Conservation (phyloP, 2,113 vertebrate species). For the Scolopax mira region DNA sequence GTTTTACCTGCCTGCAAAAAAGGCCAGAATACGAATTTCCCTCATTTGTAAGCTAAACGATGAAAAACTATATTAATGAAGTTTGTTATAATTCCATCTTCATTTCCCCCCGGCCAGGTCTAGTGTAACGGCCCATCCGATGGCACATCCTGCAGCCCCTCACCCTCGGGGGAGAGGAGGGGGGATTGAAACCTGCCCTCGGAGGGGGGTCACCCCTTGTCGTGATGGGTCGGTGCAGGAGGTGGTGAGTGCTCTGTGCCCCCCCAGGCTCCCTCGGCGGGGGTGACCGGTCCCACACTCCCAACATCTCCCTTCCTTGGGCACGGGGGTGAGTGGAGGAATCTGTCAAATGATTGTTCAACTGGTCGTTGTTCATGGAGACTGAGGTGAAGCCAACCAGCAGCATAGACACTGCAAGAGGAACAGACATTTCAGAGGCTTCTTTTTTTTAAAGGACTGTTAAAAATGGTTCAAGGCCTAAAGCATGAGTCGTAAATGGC, state of each 20-base stretch:
- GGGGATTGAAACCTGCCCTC: neutral
- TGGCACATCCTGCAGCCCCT: neutral
- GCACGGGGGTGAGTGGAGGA: neutral
- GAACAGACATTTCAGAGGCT: constrained; percentile 57
- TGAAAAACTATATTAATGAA: neutral
- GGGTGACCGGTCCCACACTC: neutral
- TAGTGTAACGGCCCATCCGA: neutral
- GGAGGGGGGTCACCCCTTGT: neutral
- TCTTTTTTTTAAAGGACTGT: constrained; percentile 75
- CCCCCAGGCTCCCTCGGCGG: neutral
- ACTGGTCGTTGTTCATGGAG: neutral
- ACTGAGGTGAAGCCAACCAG: neutral
- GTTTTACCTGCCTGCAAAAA: neutral
- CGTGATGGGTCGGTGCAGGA: neutral
- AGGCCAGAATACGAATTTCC: neutral
- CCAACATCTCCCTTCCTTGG: neutral
- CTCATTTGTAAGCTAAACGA: neutral
- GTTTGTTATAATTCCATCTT: neutral
- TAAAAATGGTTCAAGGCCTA: constrained; percentile 72
- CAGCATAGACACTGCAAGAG: neutral
- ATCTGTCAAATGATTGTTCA: neutral
- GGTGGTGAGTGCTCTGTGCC: neutral
- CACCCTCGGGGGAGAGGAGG: neutral
- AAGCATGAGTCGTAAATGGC: constrained; percentile 81
- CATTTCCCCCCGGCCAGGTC: neutral